A percentile compares a stretch with the other conserved stretches of the same genome.
Evolutionary conservation across 2,113 vertebrate species (phyloP).

Genomic region (Notarius lentiginosus): DNA sequence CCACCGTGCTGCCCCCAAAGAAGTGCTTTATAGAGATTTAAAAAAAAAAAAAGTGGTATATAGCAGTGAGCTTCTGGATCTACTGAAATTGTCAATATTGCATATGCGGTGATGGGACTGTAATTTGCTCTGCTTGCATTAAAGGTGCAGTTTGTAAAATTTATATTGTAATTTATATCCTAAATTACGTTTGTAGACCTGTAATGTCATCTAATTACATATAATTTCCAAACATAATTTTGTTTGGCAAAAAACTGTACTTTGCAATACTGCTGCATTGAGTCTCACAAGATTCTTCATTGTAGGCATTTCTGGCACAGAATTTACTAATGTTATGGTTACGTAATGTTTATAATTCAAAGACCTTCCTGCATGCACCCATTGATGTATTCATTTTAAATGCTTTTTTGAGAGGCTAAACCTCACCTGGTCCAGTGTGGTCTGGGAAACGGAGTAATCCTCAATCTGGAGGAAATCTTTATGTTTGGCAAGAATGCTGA

Average conservation of each 20-base stretch:
- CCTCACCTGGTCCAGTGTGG: slow-evolving; percentile 96
- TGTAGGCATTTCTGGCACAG: neutral
- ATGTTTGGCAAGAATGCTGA: slow-evolving; percentile 89
- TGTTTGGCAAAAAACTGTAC: neutral
- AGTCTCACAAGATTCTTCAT: neutral
- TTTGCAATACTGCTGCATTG: neutral
- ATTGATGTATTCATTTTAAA: neutral
- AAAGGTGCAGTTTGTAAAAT: neutral
- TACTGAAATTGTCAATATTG: neutral
- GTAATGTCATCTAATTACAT: neutral
- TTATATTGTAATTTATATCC: neutral
- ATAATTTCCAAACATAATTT: neutral
- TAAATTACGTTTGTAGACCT: neutral
- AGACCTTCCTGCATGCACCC: neutral
- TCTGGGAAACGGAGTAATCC: slow-evolving; percentile 97
- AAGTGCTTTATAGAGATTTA: neutral
- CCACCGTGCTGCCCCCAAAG: neutral
- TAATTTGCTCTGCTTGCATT: neutral
- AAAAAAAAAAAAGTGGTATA: neutral
- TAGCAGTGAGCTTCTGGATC: neutral
- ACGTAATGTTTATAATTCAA: neutral
- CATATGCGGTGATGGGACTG: too few relatives aligned
- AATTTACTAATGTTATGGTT: neutral
- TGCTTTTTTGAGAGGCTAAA: neutral
- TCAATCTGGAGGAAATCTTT: slow-evolving; percentile 89